phyloP scores from a whole-genome alignment of 2,113 vertebrate species.

The Maccullochella peelii region DNA sequence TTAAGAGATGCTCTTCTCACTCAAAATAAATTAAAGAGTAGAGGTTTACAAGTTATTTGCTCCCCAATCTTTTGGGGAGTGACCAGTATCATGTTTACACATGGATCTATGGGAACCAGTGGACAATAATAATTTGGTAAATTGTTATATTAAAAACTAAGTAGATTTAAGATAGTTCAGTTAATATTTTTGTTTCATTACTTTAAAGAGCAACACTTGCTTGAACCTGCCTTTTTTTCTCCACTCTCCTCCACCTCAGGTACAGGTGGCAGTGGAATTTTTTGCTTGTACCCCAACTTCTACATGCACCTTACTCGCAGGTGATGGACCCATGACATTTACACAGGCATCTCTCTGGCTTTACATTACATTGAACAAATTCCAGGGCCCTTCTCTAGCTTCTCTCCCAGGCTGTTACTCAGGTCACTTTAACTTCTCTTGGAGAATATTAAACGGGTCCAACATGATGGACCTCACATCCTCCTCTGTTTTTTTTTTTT shows the following conservation, averaged over 20 bases:
- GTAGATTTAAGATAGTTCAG: no score
- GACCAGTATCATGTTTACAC: no score
- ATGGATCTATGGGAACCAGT: no score
- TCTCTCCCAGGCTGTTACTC: not conserved
- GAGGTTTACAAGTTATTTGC: no score
- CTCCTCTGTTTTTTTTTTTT: not conserved
- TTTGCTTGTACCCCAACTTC: not conserved
- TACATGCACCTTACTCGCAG: not conserved
- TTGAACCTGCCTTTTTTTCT: not conserved
- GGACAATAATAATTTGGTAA: no score
- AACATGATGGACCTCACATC: no score
- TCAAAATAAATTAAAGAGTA: no score
- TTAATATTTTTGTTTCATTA: not conserved
- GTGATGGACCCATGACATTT: constrained; percentile 16
- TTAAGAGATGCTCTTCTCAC: no score
- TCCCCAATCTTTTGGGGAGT: no score
- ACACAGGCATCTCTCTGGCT: constrained; percentile 23
- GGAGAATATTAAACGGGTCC: not conserved
- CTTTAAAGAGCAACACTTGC: not conserved
- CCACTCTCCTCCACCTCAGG: not conserved
- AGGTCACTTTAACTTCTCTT: not conserved
- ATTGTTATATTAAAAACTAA: no score
- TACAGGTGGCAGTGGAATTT: not conserved
- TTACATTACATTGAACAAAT: constrained; percentile 14
- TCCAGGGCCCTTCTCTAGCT: not conserved